These are phyloP conservation scores for Anoplolepis gracilipes DNA, from an alignment of 1,140 invertebrate genomes.

Conservation along the genomic window DNA sequence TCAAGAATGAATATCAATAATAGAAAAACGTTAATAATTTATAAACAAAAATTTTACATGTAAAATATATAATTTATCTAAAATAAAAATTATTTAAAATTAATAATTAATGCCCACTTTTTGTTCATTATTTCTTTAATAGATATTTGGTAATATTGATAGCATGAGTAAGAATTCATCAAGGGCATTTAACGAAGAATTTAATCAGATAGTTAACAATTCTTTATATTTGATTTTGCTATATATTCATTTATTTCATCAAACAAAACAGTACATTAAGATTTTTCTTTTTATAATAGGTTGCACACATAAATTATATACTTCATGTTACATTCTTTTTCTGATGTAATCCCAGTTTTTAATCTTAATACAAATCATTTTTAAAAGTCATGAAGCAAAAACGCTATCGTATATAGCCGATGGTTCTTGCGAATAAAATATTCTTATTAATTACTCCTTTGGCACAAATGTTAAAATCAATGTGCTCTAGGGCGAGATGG, in stretches of 20 bases:
- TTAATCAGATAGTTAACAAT: background rate
- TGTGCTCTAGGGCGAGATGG: slow-evolving; percentile 79
- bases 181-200: no score
- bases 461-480: slow-evolving; percentile 81
- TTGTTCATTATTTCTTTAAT: no score
- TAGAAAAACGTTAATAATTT: no score
- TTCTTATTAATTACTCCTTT: slow-evolving; percentile 57
- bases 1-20: no score
- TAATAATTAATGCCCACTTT: no score
- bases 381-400: slow-evolving; percentile 19
- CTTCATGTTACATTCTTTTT: background rate
- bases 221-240: background rate
- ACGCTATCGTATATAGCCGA: slow-evolving; percentile 25
- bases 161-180: no score
- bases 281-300: background rate
- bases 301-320: background rate
- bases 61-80: no score
- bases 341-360: background rate
- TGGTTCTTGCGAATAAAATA: slow-evolving; percentile 11
- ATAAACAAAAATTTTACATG: no score
- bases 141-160: no score
- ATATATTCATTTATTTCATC: background rate
- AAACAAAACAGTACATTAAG: background rate
- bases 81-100: no score
- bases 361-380: background rate